Evolutionary conservation across 1,140 invertebrate genomes (phyloP), one percentile per base, ranked within the genome.

Genomic region (Macrotrachela quadricornifera): DNA sequence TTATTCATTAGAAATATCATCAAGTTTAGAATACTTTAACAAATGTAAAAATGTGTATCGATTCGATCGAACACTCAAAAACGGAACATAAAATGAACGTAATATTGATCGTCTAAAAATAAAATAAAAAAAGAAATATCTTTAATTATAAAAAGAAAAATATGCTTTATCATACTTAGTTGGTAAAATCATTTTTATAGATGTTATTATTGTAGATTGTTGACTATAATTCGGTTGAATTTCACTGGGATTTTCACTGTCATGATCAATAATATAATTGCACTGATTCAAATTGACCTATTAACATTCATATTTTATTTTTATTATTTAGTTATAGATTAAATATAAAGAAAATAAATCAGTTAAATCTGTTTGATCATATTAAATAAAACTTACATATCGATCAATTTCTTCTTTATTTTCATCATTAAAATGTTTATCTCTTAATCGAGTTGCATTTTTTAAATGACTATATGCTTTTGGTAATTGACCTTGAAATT

Each of bases 401-500:
- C 81, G 72, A 6, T 75, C 71, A 11, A 76, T 71, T 67, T 95
- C 85, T 70, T 94, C 91, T 63, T 72, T 70, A 71, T 99, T 99
- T 59, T 78, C 63, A 71, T 95, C 84, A 71, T 99, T 99, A 73
- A 97, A 94, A 70, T 90, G 71, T 1, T 76, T 68, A 52, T 85
- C 86, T 46, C 86, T 76, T n/a, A 81, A 66, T 57, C 75, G 76
- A 0, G 90, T 94, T 41, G 80, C 74, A 60, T 77, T 66, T 14
- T 65, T 58, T 1, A 59, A 13, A 51, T 57, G 58, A 42, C 51
- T 49, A n/a, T 61, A 21, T 42, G 16, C 10, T 15, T 15, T 49
- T 0, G 92, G 92, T 57, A 97, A 67, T 74, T 92, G 77, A 46
- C 91, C 92, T 51, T 76, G 73, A 62, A 97, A 99, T 68, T 95